Percentiles rank a stretch among this genome's conserved stretches.
Evolutionary conservation across 2,797 vertebrate species (phyloP).

Genomic region (Anableps anableps): DNA sequence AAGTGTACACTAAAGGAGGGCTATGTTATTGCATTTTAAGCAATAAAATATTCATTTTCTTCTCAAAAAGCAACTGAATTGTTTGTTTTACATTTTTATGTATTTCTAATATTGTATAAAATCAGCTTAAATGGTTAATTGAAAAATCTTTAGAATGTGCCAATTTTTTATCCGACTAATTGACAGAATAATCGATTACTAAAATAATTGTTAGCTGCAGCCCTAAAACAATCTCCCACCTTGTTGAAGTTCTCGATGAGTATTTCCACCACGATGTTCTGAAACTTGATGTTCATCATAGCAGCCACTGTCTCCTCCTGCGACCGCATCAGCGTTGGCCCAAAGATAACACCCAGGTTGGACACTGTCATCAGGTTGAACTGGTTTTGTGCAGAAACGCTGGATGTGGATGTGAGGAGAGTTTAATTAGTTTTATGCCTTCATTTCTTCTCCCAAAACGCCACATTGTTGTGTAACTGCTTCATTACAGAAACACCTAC

Average conservation of each 20-base stretch:
- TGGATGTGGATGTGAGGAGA: slow-evolving; percentile 59
- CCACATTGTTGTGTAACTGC: slow-evolving; percentile 21
- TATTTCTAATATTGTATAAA: too few species aligned
- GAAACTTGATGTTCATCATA: slow-evolving; percentile 99
- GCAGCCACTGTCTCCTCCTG: slow-evolving; percentile 98
- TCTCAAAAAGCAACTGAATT: too few species aligned
- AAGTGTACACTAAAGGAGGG: too few species aligned
- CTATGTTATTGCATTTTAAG: too few species aligned
- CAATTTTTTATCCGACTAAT: too few species aligned
- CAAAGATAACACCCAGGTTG: slow-evolving; percentile 98
- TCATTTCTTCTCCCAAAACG: slow-evolving; percentile 11
- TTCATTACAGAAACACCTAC: slow-evolving; percentile 75
- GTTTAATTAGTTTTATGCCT: slow-evolving; percentile 34
- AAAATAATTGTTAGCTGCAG: too few species aligned
- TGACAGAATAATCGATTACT: too few species aligned
- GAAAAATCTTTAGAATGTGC: too few species aligned
- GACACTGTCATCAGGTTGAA: slow-evolving; percentile 97
- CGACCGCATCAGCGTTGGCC: slow-evolving; percentile 95
- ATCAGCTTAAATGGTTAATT: too few species aligned
- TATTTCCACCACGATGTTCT: slow-evolving; percentile 98
- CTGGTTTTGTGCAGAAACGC: slow-evolving; percentile 93
- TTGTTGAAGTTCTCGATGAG: slow-evolving; percentile 92
- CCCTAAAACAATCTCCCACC: slow-evolving; percentile 36
- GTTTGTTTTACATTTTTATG: too few species aligned
- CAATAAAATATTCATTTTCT: too few species aligned